These are phyloP conservation scores for Ischnus inquisitorius DNA, from an alignment of 2,888 invertebrate species.

Conservation along the genomic window DNA sequence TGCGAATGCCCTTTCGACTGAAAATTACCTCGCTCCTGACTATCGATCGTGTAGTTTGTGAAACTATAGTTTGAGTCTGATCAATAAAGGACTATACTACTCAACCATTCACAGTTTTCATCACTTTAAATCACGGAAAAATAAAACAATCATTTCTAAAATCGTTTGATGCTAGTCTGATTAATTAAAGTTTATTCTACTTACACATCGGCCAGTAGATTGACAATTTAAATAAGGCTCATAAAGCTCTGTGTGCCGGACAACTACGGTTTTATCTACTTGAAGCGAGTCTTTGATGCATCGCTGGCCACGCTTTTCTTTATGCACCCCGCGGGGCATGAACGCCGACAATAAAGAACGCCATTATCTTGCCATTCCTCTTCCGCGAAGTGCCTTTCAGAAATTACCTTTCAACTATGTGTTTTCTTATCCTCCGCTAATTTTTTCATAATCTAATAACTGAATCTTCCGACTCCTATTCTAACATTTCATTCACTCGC, in stretches of 20 bases:
- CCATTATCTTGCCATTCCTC: not conserved
- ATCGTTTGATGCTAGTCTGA: not conserved
- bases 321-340: not conserved
- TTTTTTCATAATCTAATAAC: not conserved
- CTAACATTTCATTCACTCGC: too few relatives aligned
- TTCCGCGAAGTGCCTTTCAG: not conserved
- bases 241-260: constrained; percentile 1
- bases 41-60: not conserved
- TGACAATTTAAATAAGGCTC: not conserved
- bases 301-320: not conserved
- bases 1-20: not conserved
- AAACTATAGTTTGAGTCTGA: not conserved
- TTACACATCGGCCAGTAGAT: not conserved
- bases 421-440: not conserved
- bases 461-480: not conserved
- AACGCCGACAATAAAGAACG: not conserved
- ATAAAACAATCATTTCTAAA: not conserved
- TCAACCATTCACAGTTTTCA: not conserved
- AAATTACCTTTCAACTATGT: not conserved
- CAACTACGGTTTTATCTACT: constrained; percentile 17
- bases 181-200: not conserved
- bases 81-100: not conserved
- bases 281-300: not conserved
- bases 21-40: not conserved
- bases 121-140: not conserved